Evolutionary conservation across 2,888 invertebrate species (phyloP).

Genomic region (Lasiommata megera): DNA sequence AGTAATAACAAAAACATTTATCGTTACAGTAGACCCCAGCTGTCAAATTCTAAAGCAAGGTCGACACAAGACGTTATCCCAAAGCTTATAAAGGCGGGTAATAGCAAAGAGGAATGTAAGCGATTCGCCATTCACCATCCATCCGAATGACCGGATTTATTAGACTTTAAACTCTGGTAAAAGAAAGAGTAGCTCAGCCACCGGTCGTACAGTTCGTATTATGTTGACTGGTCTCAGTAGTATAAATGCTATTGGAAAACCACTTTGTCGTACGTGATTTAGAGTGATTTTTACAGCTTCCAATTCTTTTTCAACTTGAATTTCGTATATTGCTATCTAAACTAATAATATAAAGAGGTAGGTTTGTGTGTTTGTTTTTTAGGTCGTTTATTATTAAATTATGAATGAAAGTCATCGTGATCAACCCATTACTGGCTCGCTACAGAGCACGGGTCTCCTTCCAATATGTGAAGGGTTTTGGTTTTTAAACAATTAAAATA

Average conservation of each 20-base stretch:
- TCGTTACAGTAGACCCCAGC: background rate
- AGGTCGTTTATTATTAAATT: no score
- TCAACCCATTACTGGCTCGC: no score
- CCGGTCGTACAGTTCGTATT: slow-evolving; percentile 11
- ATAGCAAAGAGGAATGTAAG: slow-evolving; percentile 29
- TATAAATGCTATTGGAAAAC: slow-evolving; percentile 10
- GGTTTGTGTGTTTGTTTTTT: no score
- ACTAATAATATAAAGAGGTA: no score
- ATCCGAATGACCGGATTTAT: slow-evolving; percentile 29
- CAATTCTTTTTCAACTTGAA: background rate
- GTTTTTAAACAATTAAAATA: no score
- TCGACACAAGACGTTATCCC: background rate
- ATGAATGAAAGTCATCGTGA: no score
- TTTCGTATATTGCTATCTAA: no score
- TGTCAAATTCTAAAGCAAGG: slow-evolving; percentile 1
- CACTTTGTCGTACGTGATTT: slow-evolving; percentile 3
- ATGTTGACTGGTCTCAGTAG: slow-evolving; percentile 12
- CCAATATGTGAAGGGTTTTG: no score
- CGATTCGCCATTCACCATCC: slow-evolving; percentile 25
- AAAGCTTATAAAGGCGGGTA: slow-evolving; percentile 22
- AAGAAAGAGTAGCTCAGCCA: slow-evolving; percentile 13
- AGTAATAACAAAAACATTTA: no score
- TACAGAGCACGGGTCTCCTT: no score
- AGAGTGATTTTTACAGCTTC: background rate
- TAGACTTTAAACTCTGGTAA: slow-evolving; percentile 20